These are phyloP conservation scores for Cinclus mexicanus DNA, from an alignment of 2,113 vertebrate genomes.

Conservation along the genomic window DNA sequence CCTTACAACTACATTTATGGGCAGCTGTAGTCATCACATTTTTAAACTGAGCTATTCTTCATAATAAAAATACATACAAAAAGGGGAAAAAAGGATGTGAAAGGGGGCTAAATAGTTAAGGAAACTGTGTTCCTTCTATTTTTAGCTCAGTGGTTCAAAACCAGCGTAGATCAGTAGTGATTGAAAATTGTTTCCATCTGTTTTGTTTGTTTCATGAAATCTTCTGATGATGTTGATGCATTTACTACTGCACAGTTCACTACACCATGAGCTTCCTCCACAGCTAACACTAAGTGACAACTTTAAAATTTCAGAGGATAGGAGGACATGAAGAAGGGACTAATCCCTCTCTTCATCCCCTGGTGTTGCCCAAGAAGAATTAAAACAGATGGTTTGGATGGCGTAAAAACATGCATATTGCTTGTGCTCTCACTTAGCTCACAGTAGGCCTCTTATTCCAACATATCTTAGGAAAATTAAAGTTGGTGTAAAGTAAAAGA, in stretches of 20 bases:
- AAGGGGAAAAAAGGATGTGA: neutral
- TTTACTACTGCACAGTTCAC: neutral
- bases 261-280: neutral
- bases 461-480: neutral
- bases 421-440: neutral
- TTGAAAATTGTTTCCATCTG: constrained; percentile 11
- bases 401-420: neutral
- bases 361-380: neutral
- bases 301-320: neutral
- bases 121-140: neutral
- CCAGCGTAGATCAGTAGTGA: neutral
- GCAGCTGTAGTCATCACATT: neutral
- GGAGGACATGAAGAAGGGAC: neutral
- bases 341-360: neutral
- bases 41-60: neutral
- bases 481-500: neutral
- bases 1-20: neutral
- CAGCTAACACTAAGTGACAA: neutral
- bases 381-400: neutral
- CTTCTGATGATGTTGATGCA: neutral
- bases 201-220: neutral
- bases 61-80: neutral
- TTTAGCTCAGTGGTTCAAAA: constrained; percentile 27
- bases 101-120: neutral
- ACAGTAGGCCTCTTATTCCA: neutral